Evolutionary conservation across 2,888 invertebrate genomes (phyloP).

Genomic region (Pogonocherus hispidulus): DNA sequence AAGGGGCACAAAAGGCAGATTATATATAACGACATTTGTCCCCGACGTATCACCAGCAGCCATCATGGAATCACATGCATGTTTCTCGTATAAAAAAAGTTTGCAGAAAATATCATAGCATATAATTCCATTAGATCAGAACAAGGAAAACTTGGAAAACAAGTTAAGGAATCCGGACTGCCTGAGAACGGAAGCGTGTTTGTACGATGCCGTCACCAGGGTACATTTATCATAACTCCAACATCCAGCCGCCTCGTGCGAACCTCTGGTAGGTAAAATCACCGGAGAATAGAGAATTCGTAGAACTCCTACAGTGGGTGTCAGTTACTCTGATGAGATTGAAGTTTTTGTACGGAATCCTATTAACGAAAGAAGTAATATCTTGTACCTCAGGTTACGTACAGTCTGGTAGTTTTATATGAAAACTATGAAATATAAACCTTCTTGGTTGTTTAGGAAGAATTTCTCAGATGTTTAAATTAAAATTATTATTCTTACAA

Average conservation of each 20-base stretch:
- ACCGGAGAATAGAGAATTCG: constrained; percentile 56
- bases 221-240: constrained; percentile 58
- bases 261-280: constrained; percentile 60
- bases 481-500: not conserved
- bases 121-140: constrained; percentile 53
- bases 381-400: not conserved
- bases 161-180: constrained; percentile 49
- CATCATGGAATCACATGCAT: not conserved
- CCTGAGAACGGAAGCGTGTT: constrained; percentile 38
- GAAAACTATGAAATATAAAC: not conserved
- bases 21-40: not conserved
- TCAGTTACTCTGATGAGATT: constrained; percentile 3
- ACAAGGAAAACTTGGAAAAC: constrained; percentile 53
- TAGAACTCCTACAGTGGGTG: not conserved
- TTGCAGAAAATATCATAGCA: constrained; percentile 50
- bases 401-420: not conserved
- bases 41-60: not conserved
- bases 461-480: not conserved
- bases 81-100: constrained; percentile 9
- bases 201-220: constrained; percentile 50
- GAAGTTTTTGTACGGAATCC: not conserved
- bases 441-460: not conserved
- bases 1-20: not conserved
- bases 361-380: not conserved
- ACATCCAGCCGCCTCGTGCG: constrained; percentile 51